These are phyloP conservation scores for Valencia hispanica DNA, from an alignment of 2,797 vertebrate species.

Conservation along the genomic window DNA sequence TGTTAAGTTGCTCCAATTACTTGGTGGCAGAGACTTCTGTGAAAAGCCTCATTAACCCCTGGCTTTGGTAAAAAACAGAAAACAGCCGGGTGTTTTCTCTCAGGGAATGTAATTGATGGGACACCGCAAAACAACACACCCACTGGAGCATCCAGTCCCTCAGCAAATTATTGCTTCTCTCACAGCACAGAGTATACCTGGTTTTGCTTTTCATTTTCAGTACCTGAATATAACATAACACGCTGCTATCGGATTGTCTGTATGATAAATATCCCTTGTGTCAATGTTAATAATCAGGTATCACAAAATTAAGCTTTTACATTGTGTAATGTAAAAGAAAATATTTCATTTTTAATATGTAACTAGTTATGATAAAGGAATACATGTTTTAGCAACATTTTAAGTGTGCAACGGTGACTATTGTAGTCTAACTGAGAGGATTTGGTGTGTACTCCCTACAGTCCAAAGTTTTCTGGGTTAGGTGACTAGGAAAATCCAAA, in stretches of 20 bases:
- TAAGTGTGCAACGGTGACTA: neutral
- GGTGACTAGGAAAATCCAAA: conserved; percentile 27
- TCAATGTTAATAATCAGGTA: neutral
- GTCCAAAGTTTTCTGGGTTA: conserved; percentile 22
- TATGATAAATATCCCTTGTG: neutral
- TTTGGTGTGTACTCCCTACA: neutral
- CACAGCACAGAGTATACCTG: conserved; percentile 56
- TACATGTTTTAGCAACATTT: conserved; percentile 16
- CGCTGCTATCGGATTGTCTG: neutral
- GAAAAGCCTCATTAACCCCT: conserved; percentile 71
- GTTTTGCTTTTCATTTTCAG: conserved; percentile 39
- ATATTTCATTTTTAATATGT: neutral
- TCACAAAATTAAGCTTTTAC: neutral
- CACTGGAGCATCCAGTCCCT: conserved; percentile 72
- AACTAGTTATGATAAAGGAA: conserved; percentile 21
- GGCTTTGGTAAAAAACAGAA: conserved; percentile 62
- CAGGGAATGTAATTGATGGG: conserved; percentile 78
- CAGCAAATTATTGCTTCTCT: conserved; percentile 71
- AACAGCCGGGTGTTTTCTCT: conserved; percentile 72
- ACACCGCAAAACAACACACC: conserved; percentile 72
- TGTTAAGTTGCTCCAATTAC: conserved; percentile 73
- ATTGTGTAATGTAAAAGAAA: conserved; percentile 1
- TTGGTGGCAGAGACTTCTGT: conserved; percentile 62
- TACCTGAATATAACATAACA: conserved; percentile 11
- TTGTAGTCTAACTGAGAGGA: neutral